A percentile compares a stretch with the other conserved stretches of the same genome.
phyloP scores from a whole-genome alignment of 2,888 invertebrate species.

The Seira ritae region DNA sequence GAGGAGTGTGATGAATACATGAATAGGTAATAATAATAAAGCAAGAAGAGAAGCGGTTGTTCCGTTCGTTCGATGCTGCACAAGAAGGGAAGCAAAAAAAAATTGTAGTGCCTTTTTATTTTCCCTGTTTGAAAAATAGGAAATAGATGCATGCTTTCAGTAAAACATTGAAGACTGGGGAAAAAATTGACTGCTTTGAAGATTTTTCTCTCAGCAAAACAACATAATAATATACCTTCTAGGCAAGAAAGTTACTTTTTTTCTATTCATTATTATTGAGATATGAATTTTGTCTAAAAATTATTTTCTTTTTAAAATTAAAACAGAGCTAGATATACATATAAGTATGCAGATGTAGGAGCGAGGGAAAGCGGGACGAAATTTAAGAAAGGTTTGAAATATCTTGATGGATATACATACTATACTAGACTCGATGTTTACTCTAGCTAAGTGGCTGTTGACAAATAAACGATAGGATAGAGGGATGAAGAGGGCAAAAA shows the following conservation, averaged over 20 bases:
- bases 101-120: neutral
- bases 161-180: neutral
- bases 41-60: neutral
- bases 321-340: too few species aligned
- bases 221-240: too few species aligned
- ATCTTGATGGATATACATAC: neutral
- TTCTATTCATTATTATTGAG: neutral
- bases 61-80: too few species aligned
- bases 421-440: conserved; percentile 6
- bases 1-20: neutral
- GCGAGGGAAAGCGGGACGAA: too few species aligned
- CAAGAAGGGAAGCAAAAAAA: neutral
- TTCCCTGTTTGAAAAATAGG: neutral
- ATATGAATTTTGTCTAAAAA: too few species aligned
- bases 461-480: conserved; percentile 21
- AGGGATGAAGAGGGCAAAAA: neutral
- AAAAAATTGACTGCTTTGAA: neutral
- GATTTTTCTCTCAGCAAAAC: neutral
- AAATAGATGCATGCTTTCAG: neutral
- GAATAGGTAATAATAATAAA: neutral
- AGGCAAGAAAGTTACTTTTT: too few species aligned
- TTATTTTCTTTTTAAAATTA: too few species aligned
- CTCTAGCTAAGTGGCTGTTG: conserved; percentile 18
- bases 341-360: too few species aligned
- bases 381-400: neutral